Conservation (phyloP, 2,888 invertebrate genomes). For the Polymixis flavicincta region DNA sequence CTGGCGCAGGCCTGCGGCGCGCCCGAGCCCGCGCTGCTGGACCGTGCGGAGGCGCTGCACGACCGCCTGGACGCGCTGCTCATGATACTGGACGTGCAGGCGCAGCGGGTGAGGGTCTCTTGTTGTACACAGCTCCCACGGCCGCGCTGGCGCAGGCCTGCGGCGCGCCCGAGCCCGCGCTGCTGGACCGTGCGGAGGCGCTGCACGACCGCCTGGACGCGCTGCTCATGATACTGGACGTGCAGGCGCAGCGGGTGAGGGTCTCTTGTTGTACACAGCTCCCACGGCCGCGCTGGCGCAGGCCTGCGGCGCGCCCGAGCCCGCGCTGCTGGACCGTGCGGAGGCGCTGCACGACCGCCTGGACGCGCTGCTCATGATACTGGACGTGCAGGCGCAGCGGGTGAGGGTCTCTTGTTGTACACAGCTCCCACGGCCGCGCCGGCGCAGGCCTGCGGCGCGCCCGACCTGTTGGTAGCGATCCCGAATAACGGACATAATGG, state of each 20-base stretch:
- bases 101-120: slow-evolving; percentile 87
- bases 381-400: slow-evolving; percentile 93
- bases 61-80: slow-evolving; percentile 94
- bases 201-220: slow-evolving; percentile 93
- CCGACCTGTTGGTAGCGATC: too few species aligned
- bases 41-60: slow-evolving; percentile 91
- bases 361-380: slow-evolving; percentile 94
- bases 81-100: slow-evolving; percentile 94
- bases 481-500: background rate
- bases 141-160: slow-evolving; percentile 81
- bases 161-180: slow-evolving; percentile 89
- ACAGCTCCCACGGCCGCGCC: background rate
- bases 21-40: slow-evolving; percentile 82
- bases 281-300: slow-evolving; percentile 85
- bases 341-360: slow-evolving; percentile 93
- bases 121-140: slow-evolving; percentile 65
- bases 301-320: slow-evolving; percentile 86
- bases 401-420: slow-evolving; percentile 73
- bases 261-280: slow-evolving; percentile 17
- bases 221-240: slow-evolving; percentile 93
- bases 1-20: slow-evolving; percentile 84
- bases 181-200: slow-evolving; percentile 90
- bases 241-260: slow-evolving; percentile 92
- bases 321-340: slow-evolving; percentile 84
- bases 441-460: slow-evolving; percentile 63